Conservation (phyloP, 2,113 vertebrate species). For the Hippocampus guttulatus region DNA sequence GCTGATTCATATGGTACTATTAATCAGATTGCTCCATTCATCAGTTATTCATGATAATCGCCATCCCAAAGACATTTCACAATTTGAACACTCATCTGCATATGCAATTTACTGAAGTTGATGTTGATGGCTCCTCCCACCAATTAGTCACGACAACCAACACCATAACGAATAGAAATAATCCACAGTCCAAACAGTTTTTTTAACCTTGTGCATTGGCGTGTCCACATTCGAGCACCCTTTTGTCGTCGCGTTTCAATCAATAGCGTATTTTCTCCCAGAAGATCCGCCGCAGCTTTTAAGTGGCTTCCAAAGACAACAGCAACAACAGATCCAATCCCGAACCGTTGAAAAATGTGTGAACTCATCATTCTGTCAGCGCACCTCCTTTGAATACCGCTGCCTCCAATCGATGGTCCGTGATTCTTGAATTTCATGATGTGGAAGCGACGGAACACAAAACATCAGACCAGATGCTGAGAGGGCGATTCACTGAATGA, state of each 20-base stretch:
- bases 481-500: no score
- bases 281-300: slow-evolving; percentile 48
- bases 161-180: no score
- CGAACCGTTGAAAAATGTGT: slow-evolving; percentile 57
- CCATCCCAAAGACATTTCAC: no score
- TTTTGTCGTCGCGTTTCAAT: slow-evolving; percentile 61
- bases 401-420: slow-evolving; percentile 52
- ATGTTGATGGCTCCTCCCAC: no score
- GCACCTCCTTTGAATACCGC: slow-evolving; percentile 43
- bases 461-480: slow-evolving; percentile 2
- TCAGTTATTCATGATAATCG: no score
- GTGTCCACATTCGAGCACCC: slow-evolving; percentile 31
- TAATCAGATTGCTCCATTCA: no score
- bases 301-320: slow-evolving; percentile 56
- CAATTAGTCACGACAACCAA: no score
- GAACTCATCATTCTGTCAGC: slow-evolving; percentile 59
- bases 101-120: no score
- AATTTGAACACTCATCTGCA: no score
- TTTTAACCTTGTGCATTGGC: slow-evolving; percentile 54
- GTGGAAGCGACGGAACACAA: slow-evolving; percentile 51
- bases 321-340: slow-evolving; percentile 55
- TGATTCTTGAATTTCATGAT: slow-evolving; percentile 66
- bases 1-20: no score
- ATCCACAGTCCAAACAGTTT: not conserved
- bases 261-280: slow-evolving; percentile 57